A percentile compares a stretch with the other conserved stretches of the same genome.
Conservation (phyloP, 2,797 vertebrate species). For the Hypotaenidia okinawae region DNA sequence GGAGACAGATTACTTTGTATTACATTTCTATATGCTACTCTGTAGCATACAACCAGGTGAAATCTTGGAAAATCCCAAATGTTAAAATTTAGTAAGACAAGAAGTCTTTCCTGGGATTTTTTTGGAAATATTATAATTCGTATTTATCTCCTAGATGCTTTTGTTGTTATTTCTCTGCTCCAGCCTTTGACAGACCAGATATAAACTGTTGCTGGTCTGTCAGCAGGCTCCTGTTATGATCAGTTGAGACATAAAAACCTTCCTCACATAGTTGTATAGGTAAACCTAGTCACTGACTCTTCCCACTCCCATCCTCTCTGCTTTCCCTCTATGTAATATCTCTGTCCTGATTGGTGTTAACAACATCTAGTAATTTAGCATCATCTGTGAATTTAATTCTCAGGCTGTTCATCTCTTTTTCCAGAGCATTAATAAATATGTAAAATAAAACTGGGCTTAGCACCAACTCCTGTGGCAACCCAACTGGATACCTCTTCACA, state of each 20-base stretch:
- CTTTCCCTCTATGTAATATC: not conserved
- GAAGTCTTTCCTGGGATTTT: not conserved
- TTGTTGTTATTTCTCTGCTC: not conserved
- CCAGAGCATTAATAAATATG: constrained; percentile 30
- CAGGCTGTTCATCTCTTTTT: constrained; percentile 27
- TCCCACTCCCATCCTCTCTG: not conserved
- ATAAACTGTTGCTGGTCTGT: not conserved
- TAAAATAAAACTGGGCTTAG: constrained; percentile 35
- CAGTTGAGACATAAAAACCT: not conserved
- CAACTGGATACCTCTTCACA: constrained; percentile 16
- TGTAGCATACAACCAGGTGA: not conserved
- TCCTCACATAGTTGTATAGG: not conserved
- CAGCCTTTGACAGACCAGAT: not conserved
- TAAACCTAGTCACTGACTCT: not conserved
- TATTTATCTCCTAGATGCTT: not conserved
- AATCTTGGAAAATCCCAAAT: not conserved
- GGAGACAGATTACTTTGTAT: not conserved
- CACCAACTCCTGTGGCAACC: constrained; percentile 7
- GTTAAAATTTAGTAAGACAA: not conserved
- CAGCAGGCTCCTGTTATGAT: not conserved
- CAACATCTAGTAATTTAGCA: not conserved
- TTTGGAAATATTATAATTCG: not conserved
- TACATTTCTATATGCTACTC: not conserved
- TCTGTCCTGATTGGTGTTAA: not conserved
- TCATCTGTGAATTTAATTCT: constrained; percentile 12